Conservation (phyloP, 2,113 vertebrate genomes). For the Arothron firmamentum region DNA sequence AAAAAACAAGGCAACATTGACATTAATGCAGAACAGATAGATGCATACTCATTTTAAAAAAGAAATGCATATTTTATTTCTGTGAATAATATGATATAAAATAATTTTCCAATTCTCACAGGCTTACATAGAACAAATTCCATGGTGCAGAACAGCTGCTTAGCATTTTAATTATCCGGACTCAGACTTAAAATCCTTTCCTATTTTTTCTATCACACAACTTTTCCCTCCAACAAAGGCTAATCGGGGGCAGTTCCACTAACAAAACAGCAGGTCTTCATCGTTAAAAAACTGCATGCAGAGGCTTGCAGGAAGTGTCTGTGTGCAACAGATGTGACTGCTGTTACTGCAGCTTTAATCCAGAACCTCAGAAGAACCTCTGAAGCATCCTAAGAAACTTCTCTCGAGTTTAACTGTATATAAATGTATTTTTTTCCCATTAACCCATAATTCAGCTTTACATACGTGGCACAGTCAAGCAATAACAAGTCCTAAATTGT, state of each 20-base stretch:
- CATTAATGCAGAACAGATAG: neutral
- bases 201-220: constrained; percentile 4
- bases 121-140: constrained; percentile 3
- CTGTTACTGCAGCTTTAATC: constrained; percentile 13
- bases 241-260: constrained; percentile 4
- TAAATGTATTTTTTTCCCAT: neutral
- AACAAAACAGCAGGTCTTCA: constrained; percentile 13
- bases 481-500: constrained; percentile 3
- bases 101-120: constrained; percentile 4
- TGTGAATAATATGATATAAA: neutral
- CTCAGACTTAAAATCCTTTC: constrained; percentile 2
- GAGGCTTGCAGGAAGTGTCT: neutral
- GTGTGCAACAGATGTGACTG: constrained; percentile 12
- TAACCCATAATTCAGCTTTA: neutral
- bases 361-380: constrained; percentile 12
- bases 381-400: constrained; percentile 6
- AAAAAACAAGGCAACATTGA: neutral
- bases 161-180: constrained; percentile 11
- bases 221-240: neutral
- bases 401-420: constrained; percentile 32
- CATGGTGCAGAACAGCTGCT: constrained; percentile 1
- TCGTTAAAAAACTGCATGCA: constrained; percentile 11
- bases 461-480: constrained; percentile 1
- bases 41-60: neutral
- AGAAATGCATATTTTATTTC: no score